Conservation (phyloP, 1,140 invertebrate genomes). For the Palaemon carinicauda region DNA sequence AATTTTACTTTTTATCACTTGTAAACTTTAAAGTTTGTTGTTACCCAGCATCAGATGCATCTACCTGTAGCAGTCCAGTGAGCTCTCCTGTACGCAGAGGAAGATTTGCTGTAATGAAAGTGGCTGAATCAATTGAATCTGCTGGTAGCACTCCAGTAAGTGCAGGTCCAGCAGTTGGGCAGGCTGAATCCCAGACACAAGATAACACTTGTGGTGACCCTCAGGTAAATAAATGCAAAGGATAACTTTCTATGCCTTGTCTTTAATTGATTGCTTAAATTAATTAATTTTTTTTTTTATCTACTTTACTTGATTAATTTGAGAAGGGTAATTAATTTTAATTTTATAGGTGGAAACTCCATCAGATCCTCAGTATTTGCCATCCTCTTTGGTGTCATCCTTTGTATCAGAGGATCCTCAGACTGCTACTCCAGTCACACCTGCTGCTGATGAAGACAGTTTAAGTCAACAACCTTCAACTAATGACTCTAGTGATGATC, state of each 20-base stretch:
- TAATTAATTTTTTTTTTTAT: background rate
- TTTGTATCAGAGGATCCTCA: slow-evolving; percentile 39
- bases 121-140: slow-evolving; percentile 31
- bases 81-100: slow-evolving; percentile 45
- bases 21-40: too few relatives aligned
- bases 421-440: slow-evolving; percentile 17
- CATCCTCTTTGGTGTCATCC: slow-evolving; percentile 35
- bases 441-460: background rate
- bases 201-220: background rate
- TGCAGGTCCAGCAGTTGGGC: background rate
- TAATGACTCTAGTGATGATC: slow-evolving; percentile 17
- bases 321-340: background rate
- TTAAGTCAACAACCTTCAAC: background rate
- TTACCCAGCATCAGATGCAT: slow-evolving; percentile 19
- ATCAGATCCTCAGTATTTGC: slow-evolving; percentile 3
- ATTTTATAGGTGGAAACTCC: slow-evolving; percentile 30
- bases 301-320: background rate
- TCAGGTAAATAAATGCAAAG: background rate
- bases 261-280: background rate
- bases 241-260: too few relatives aligned
- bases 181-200: background rate
- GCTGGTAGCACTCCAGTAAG: background rate
- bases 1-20: too few relatives aligned
- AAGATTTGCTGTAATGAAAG: slow-evolving; percentile 46
- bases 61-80: slow-evolving; percentile 41